Evolutionary conservation across 92 coral and sea anemone species (phyloP), one percentile per base, ranked within the genome.

Genomic region (Epizoanthus stellaris): DNA sequence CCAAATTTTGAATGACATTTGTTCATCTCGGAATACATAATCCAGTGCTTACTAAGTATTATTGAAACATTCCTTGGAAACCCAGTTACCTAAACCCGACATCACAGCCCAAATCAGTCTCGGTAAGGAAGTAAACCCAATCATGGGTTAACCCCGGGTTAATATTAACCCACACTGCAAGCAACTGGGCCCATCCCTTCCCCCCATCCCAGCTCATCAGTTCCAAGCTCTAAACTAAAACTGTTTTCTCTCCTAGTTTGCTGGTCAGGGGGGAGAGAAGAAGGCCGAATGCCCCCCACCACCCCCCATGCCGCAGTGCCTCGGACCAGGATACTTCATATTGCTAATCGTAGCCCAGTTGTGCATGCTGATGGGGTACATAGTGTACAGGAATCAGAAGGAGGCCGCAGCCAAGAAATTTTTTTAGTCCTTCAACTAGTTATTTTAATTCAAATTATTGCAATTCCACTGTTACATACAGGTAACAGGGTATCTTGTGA

Each of bases 351-450:
- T 97, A 17, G 89, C 92, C 49, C 99, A 97, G 72, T 59, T 97
- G 36, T 91, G 89, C 70, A 93, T 94, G 91, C 70, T 97, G 59
- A 70, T 93, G 30, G 95, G 97, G 45, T 97, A 97, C 73, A 84
- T 97, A 19, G 90, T 89, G 54, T 97, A 97, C 82, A 90, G 93
- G 59, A 94, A 93, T 85, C 99, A 97, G 83, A 97, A 94, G 54
- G 99, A 97, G 72, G 99, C 99, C 7, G 99, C 99, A 0, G 98
- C 98, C n/a, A 97, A 97, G 90, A 97, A 97, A 82, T 97, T 97
- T 95, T 97, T 92, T 88, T 96, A 85, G 84, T 67, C 85, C n/a
- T 3, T 63, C 52, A 38, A 86, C 75, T 54, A 68, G 30, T 23
- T 82, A 54, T 53, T 45, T 53, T 57, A 82, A 25, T 82, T 68